Evolutionary conservation across 2,888 invertebrate genomes (phyloP).

Genomic region (Drosophila longiperda): DNA sequence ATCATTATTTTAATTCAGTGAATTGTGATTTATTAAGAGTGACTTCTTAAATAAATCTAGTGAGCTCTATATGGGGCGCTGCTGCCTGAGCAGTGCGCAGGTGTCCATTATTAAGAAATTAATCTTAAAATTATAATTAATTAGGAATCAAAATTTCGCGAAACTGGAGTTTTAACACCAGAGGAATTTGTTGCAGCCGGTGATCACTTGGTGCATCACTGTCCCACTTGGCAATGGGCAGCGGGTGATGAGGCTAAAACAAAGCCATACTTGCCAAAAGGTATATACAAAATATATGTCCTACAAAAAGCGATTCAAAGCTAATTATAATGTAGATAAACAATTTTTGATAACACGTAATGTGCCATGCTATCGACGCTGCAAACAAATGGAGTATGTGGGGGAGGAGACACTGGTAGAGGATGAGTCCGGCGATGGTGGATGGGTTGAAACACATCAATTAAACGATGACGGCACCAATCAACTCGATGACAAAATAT

Average conservation of each 20-base stretch:
- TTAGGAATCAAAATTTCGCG: constrained; percentile 98
- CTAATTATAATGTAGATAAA: constrained; percentile 87
- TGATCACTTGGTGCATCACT: constrained; percentile 99
- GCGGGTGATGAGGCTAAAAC: constrained; percentile 94
- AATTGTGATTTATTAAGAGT: constrained; percentile 12
- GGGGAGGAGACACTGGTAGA: constrained; percentile 95
- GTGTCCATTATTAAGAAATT: constrained; percentile 2
- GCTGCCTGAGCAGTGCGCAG: constrained; percentile 7
- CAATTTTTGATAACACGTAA: constrained; percentile 98
- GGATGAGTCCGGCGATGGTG: constrained; percentile 93
- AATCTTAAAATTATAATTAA: not conserved
- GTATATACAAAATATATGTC: constrained; percentile 45
- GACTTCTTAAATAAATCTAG: not conserved
- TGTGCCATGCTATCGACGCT: constrained; percentile 98
- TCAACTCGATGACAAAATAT: constrained; percentile 87
- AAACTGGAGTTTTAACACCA: constrained; percentile 99
- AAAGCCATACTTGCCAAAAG: constrained; percentile 93
- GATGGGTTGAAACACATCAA: constrained; percentile 99
- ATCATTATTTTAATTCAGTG: not conserved
- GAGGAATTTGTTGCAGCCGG: constrained; percentile 99
- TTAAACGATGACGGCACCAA: constrained; percentile 88
- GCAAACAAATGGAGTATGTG: constrained; percentile 89
- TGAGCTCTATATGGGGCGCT: constrained; percentile 8
- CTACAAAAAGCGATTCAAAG: not conserved
- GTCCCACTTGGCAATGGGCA: constrained; percentile 99